phyloP scores from a whole-genome alignment of 1,140 invertebrate genomes.

The Leptopilina clavipes region DNA sequence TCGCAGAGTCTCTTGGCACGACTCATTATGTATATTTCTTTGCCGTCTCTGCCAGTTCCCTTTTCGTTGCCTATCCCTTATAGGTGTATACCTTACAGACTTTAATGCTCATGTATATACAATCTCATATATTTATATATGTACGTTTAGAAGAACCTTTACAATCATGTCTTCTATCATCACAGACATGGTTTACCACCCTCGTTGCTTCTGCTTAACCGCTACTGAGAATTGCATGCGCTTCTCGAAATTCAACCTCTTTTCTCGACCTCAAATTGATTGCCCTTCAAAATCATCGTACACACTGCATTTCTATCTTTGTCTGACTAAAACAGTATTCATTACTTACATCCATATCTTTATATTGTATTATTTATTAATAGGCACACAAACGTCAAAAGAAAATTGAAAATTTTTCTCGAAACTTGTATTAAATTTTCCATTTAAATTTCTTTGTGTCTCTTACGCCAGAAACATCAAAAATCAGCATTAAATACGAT shows the following conservation, averaged over 20 bases:
- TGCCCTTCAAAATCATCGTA: not conserved
- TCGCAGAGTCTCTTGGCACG: constrained; percentile 66
- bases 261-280: constrained; percentile 38
- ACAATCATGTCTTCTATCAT: not conserved
- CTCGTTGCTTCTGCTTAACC: constrained; percentile 24
- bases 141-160: not conserved
- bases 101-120: not conserved
- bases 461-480: too few species aligned
- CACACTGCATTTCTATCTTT: not conserved
- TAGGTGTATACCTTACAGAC: not conserved
- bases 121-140: not conserved
- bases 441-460: too few species aligned
- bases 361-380: not conserved
- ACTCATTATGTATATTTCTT: constrained; percentile 64
- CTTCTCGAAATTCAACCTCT: constrained; percentile 50
- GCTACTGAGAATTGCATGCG: constrained; percentile 47
- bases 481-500: too few species aligned
- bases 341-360: not conserved
- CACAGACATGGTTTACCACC: constrained; percentile 2
- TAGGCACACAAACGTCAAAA: too few species aligned
- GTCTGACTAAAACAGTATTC: not conserved
- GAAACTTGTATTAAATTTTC: too few species aligned
- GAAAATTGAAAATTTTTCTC: too few species aligned
- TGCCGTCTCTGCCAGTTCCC: constrained; percentile 58
- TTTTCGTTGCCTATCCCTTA: constrained; percentile 1